Base-by-base conservation (phyloP, 2,797 vertebrate species). In the Leptodactylus fallax region DNA sequence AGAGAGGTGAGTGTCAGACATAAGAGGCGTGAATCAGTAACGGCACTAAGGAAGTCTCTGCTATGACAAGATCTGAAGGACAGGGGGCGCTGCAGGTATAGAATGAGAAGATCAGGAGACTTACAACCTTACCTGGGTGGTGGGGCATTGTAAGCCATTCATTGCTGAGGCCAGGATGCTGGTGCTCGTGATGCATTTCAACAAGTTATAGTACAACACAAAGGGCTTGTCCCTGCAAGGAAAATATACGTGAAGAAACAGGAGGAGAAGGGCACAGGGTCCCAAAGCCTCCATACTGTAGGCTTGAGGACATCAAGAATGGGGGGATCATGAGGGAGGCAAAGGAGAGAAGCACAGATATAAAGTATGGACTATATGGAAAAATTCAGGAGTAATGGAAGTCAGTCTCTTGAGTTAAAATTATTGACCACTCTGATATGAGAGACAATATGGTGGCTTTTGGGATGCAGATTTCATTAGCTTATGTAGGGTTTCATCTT, bases 121-220 rank as follows among this genome's bases (percentile, higher is more conserved):
- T 36, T 36, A 4, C 2, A 36, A 36, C 14, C 5, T 27, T 90
- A 98, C 97, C 96, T 98, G 97, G 9, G 95, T 94, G 7, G 97
- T 98, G 36, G 96, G 96, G 91, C 97, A 98, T 85, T 96, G 96
- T 0, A 97, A 90, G 11, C 96, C 95, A 1, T 96, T 93, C 14
- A 96, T 92, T 6, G 95, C 76, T 0, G 91, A 56, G 0, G 93
- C 91, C 91, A 97, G 91, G 45, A 96, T 0, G n/a, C 96, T 97
- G 11, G 92, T 36, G 0, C 92, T 87, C 0, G 93, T 90, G 79
- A 94, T 90, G 79, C 97, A 98, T 90, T 95, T 95, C 16, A 97
- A 88, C 87, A 98, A 89, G 90, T 98, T 91, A 76, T 96, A 95
- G 90, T 98, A 98, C 5, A 97, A 88, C 23, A 97, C 69, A 12